Conservation (phyloP, 2,888 invertebrate species). For the Parasteatoda lunata region DNA sequence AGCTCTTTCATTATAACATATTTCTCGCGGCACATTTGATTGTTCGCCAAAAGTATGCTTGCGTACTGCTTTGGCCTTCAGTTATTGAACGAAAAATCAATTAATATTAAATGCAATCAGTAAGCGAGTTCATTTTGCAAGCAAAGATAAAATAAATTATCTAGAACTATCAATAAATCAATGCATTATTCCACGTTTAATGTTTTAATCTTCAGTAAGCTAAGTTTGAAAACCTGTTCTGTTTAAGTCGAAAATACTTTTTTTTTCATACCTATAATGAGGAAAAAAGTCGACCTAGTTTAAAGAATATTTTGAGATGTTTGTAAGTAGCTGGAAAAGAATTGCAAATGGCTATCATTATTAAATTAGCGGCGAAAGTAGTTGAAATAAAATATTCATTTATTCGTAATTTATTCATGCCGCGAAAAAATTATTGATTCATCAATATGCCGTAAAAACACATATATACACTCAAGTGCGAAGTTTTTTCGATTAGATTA, state of each 20-base stretch:
- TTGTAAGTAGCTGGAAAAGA: not conserved
- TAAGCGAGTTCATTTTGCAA: slow-evolving; percentile 60
- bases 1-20: slow-evolving; percentile 46
- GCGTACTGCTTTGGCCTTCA: slow-evolving; percentile 31
- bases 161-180: slow-evolving; percentile 65
- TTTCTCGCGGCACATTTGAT: slow-evolving; percentile 20
- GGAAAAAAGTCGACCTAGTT: not conserved
- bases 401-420: not conserved
- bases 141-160: slow-evolving; percentile 67
- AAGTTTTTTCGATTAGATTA: too few species aligned
- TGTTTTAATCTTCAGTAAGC: slow-evolving; percentile 43
- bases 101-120: slow-evolving; percentile 53
- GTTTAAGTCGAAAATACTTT: not conserved
- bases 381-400: not conserved
- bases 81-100: slow-evolving; percentile 66
- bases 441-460: too few species aligned
- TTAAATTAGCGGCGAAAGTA: not conserved
- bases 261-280: not conserved
- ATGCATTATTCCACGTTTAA: slow-evolving; percentile 55
- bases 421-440: too few species aligned
- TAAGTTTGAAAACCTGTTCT: not conserved
- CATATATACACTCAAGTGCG: too few species aligned
- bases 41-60: slow-evolving; percentile 18
- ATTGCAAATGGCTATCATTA: not conserved
- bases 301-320: not conserved